Evolutionary conservation across 2,113 vertebrate genomes (phyloP).

Genomic region (Climacteris rufus): DNA sequence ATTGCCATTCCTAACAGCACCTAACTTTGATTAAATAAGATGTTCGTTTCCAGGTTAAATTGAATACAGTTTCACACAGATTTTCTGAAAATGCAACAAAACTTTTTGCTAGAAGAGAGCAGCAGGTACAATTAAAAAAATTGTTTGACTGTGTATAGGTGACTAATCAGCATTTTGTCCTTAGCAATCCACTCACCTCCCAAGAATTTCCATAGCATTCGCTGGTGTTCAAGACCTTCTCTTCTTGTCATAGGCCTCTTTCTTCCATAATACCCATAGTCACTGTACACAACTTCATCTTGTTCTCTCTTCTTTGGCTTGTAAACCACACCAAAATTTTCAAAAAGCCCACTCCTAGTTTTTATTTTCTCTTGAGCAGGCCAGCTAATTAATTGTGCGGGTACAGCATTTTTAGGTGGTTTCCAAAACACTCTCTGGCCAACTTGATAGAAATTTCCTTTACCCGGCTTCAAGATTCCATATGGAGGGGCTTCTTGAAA

Average conservation of each 20-base stretch:
- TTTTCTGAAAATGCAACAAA: not conserved
- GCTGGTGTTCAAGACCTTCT: constrained; percentile 33
- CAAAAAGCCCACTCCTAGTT: not conserved
- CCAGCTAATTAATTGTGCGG: constrained; percentile 48
- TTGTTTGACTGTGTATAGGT: not conserved
- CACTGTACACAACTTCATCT: not conserved
- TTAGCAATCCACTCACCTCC: constrained; percentile 50
- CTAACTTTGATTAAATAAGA: not conserved
- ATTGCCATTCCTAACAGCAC: not conserved
- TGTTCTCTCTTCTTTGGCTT: constrained; percentile 31
- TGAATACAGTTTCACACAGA: not conserved
- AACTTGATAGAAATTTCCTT: constrained; percentile 24
- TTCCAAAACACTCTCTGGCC: constrained; percentile 60
- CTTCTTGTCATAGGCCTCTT: constrained; percentile 11
- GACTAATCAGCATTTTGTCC: not conserved
- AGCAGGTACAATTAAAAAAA: not conserved
- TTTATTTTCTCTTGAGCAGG: constrained; percentile 51
- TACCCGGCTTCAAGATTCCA: not conserved
- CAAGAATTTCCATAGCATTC: not conserved
- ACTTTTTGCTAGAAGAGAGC: not conserved
- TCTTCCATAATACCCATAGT: constrained; percentile 34
- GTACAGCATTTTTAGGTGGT: constrained; percentile 1
- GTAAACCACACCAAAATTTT: not conserved
- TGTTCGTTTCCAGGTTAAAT: not conserved
- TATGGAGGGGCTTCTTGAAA: constrained; percentile 6